Evolutionary conservation across 2,888 invertebrate species (phyloP).

Genomic region (Drosophila histrio): DNA sequence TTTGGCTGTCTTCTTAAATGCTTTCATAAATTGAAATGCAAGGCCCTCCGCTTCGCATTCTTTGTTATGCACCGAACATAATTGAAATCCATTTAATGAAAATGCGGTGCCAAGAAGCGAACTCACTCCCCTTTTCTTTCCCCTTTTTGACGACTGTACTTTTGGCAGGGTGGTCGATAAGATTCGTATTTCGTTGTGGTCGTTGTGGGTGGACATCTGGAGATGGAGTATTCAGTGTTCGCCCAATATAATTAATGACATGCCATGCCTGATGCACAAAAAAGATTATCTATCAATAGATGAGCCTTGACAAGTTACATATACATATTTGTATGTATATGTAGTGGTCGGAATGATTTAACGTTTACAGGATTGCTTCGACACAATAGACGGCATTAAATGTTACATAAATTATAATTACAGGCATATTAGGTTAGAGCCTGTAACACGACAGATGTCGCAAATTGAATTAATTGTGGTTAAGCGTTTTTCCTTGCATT

Average conservation of each 20-base stretch:
- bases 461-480: conserved; percentile 62
- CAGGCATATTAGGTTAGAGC: conserved; percentile 42
- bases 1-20: conserved; percentile 49
- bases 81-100: conserved; percentile 81
- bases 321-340: conserved; percentile 16
- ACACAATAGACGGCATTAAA: conserved; percentile 61
- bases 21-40: conserved; percentile 74
- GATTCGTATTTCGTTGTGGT: conserved; percentile 22
- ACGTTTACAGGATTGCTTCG: conserved; percentile 51
- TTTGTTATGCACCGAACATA: conserved; percentile 51
- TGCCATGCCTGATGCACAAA: conserved; percentile 64
- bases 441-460: conserved; percentile 49
- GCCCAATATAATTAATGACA: conserved; percentile 68
- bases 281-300: conserved; percentile 80
- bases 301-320: conserved; percentile 61
- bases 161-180: conserved; percentile 25
- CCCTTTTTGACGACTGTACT: background rate
- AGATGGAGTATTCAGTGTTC: background rate
- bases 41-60: conserved; percentile 13
- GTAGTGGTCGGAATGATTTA: conserved; percentile 39
- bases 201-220: conserved; percentile 8
- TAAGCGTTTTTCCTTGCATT: background rate
- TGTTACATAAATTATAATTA: conserved; percentile 77
- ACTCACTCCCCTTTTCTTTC: background rate
- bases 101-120: conserved; percentile 68